Evolutionary conservation across 2,113 vertebrate genomes (phyloP).

Genomic region (Tupaia tana): DNA sequence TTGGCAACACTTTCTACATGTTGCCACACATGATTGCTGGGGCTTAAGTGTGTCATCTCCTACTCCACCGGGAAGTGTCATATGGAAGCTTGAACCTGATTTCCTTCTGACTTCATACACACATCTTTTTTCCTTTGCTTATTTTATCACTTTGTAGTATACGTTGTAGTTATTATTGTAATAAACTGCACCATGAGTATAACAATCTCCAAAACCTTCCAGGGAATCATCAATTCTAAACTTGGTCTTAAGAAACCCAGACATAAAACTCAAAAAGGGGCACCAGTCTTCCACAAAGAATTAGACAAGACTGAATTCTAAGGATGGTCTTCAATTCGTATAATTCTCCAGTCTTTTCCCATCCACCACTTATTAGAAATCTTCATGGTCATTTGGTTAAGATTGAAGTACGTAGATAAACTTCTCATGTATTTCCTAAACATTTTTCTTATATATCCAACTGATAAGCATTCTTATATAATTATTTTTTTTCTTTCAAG

Average conservation of each 20-base stretch:
- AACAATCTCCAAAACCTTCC: not conserved
- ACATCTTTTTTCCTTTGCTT: not conserved
- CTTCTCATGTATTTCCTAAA: not conserved
- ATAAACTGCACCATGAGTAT: not conserved
- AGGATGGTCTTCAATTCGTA: not conserved
- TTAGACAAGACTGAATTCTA: not conserved
- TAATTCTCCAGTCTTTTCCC: not conserved
- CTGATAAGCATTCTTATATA: not conserved
- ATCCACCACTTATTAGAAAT: not conserved
- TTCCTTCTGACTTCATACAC: not conserved
- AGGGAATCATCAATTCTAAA: not conserved
- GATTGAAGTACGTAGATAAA: not conserved
- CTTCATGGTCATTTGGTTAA: not conserved
- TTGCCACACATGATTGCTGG: not conserved
- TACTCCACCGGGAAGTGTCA: not conserved
- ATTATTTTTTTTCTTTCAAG: no score
- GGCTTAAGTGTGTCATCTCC: not conserved
- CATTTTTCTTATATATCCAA: not conserved
- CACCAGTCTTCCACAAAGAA: not conserved
- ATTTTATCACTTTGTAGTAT: not conserved
- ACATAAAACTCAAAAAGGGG: not conserved
- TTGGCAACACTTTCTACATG: not conserved
- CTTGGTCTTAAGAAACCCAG: not conserved
- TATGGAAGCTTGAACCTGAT: not conserved
- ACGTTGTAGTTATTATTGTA: not conserved